These are phyloP conservation scores for Gadopsis marmoratus DNA, from an alignment of 2,797 vertebrate species.

Conservation along the genomic window DNA sequence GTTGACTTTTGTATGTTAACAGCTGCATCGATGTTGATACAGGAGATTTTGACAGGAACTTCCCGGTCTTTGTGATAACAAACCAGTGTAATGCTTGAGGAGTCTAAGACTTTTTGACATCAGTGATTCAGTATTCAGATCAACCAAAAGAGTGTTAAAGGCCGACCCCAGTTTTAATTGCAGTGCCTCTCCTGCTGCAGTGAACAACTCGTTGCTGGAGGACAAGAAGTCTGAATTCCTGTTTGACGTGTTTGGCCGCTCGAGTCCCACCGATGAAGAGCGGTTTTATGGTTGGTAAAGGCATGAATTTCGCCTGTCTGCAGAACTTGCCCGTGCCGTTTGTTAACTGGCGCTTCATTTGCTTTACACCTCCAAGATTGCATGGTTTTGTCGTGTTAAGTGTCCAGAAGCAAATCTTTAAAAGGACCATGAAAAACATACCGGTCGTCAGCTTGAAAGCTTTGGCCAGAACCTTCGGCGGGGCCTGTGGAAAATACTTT, in stretches of 20 bases:
- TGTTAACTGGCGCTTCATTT: slow-evolving; percentile 31
- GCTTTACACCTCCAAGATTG: slow-evolving; percentile 23
- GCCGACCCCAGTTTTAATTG: slow-evolving; percentile 34
- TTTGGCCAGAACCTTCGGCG: slow-evolving; percentile 41
- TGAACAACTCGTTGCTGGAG: slow-evolving; percentile 69
- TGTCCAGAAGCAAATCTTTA: slow-evolving; percentile 25
- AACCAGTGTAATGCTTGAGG: slow-evolving; percentile 51
- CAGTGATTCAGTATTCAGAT: not conserved
- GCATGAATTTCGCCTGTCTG: slow-evolving; percentile 45
- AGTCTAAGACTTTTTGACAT: not conserved
- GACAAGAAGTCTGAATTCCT: slow-evolving; percentile 51
- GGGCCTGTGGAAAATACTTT: slow-evolving; percentile 66
- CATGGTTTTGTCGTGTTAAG: slow-evolving; percentile 52
- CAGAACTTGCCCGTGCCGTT: slow-evolving; percentile 14
- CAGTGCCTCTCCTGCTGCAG: slow-evolving; percentile 53
- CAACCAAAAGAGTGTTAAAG: not conserved
- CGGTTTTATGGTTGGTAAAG: slow-evolving; percentile 68
- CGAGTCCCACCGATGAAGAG: slow-evolving; percentile 45
- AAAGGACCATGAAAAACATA: slow-evolving; percentile 26
- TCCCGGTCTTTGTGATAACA: not conserved
- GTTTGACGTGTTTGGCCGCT: slow-evolving; percentile 33
- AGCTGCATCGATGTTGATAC: not conserved
- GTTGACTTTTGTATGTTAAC: slow-evolving; percentile 14
- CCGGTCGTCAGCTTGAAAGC: slow-evolving; percentile 22
- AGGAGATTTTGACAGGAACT: not conserved